phyloP scores from a whole-genome alignment of 2,888 invertebrate genomes.

The Laspeyria flexula region DNA sequence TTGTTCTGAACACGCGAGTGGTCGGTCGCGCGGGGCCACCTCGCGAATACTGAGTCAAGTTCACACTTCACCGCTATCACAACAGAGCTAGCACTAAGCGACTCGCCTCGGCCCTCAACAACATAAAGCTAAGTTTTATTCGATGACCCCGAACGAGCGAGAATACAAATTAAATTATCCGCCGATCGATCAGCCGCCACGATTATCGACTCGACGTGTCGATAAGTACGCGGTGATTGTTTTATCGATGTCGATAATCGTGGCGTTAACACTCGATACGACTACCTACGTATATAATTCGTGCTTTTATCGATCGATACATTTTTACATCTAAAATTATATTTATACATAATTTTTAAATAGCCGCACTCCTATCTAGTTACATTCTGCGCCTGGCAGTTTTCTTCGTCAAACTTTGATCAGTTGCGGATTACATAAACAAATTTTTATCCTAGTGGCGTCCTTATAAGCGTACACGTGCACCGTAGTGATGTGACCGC shows the following conservation, averaged over 20 bases:
- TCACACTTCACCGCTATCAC: constrained; percentile 66
- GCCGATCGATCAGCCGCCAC: constrained; percentile 14
- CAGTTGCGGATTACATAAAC: constrained; percentile 38
- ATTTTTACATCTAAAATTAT: constrained; percentile 48
- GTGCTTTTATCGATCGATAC: constrained; percentile 44
- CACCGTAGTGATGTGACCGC: constrained; percentile 14
- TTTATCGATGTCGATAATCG: constrained; percentile 17
- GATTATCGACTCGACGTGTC: constrained; percentile 15
- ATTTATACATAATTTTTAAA: constrained; percentile 42
- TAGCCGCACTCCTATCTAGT: constrained; percentile 45
- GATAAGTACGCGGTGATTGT: constrained; percentile 24
- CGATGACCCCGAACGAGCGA: constrained; percentile 54
- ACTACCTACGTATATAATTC: constrained; percentile 41
- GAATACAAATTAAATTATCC: constrained; percentile 32
- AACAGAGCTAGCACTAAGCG: constrained; percentile 57
- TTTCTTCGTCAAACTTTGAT: constrained; percentile 48
- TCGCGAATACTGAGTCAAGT: constrained; percentile 62
- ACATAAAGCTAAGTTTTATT: constrained; percentile 27
- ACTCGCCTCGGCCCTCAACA: constrained; percentile 13
- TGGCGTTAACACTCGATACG: background rate
- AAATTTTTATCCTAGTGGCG: constrained; percentile 30
- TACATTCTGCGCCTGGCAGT: constrained; percentile 53
- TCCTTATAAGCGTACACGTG: constrained; percentile 41
- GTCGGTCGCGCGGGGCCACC: constrained; percentile 50
- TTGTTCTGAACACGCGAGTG: constrained; percentile 45